These are phyloP conservation scores for Rhagologus leucostigma DNA, from an alignment of 2,113 vertebrate species.

Conservation along the genomic window DNA sequence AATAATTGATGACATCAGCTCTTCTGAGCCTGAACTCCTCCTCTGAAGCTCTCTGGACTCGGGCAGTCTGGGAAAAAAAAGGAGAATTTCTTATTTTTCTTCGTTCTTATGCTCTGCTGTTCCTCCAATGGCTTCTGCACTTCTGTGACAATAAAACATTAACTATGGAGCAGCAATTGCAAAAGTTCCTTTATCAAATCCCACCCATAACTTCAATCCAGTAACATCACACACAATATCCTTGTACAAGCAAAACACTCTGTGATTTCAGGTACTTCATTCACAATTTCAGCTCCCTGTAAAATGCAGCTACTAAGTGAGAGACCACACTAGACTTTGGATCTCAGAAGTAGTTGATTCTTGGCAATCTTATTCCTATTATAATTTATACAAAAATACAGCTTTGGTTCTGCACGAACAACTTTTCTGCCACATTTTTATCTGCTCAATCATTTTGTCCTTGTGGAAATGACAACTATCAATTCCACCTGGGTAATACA, in stretches of 20 bases:
- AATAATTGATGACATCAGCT: neutral
- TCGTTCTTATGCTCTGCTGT: neutral
- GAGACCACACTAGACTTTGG: neutral
- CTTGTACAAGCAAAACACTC: neutral
- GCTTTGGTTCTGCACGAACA: neutral
- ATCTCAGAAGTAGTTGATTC: neutral
- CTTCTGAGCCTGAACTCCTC: neutral
- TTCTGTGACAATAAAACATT: neutral
- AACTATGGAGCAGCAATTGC: neutral
- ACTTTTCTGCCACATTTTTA: neutral
- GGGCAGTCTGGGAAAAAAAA: neutral
- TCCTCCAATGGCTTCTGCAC: neutral
- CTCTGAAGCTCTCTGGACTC: neutral
- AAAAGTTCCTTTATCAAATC: neutral
- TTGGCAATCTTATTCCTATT: neutral
- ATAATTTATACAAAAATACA: neutral
- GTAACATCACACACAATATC: neutral
- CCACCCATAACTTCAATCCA: neutral
- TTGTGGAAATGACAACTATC: neutral
- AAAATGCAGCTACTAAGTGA: neutral
- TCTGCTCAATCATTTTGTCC: neutral
- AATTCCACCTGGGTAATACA: neutral
- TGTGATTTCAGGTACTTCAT: neutral
- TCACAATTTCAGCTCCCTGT: neutral
- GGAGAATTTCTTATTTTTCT: neutral